Evolutionary conservation across 2,797 vertebrate species (phyloP).

Genomic region (Ctenochaetus hawaiiensis): DNA sequence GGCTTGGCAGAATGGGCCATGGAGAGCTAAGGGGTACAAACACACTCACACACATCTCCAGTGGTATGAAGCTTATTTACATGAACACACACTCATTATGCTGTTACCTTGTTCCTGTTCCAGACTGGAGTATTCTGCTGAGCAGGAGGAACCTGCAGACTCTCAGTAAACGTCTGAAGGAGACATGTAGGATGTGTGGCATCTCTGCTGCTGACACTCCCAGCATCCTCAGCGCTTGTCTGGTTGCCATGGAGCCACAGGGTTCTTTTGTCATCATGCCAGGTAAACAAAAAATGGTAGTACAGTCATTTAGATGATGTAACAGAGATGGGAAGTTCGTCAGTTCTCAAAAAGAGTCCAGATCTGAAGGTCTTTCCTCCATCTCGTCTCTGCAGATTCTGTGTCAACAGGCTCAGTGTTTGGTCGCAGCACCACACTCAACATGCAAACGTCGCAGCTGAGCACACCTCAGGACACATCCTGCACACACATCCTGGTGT

Average conservation of each 20-base stretch:
- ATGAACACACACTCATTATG: not conserved
- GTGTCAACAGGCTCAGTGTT: constrained; percentile 98
- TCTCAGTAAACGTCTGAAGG: constrained; percentile 96
- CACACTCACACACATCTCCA: not conserved
- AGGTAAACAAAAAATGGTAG: constrained; percentile 80
- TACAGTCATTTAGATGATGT: not conserved
- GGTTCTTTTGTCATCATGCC: constrained; percentile 99
- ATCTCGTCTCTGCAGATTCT: constrained; percentile 86
- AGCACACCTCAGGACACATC: constrained; percentile 99
- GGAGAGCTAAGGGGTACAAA: constrained; percentile 94
- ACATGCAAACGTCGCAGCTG: constrained; percentile 98
- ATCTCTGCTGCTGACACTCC: constrained; percentile 98
- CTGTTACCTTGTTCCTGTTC: not conserved
- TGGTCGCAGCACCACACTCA: constrained; percentile 97
- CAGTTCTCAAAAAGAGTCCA: not conserved
- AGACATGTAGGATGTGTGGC: constrained; percentile 97
- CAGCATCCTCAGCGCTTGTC: constrained; percentile 97
- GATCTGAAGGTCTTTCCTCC: not conserved
- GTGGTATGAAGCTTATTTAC: not conserved
- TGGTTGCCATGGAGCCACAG: constrained; percentile 99
- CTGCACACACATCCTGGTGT: constrained; percentile 94
- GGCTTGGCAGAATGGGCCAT: constrained; percentile 97
- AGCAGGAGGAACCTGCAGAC: constrained; percentile 97
- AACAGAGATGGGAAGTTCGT: not conserved
- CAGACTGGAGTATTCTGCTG: constrained; percentile 98